Evolutionary conservation across 1,140 invertebrate genomes (phyloP), one percentile per base, ranked within the genome.

Genomic region (Ips typographus): DNA sequence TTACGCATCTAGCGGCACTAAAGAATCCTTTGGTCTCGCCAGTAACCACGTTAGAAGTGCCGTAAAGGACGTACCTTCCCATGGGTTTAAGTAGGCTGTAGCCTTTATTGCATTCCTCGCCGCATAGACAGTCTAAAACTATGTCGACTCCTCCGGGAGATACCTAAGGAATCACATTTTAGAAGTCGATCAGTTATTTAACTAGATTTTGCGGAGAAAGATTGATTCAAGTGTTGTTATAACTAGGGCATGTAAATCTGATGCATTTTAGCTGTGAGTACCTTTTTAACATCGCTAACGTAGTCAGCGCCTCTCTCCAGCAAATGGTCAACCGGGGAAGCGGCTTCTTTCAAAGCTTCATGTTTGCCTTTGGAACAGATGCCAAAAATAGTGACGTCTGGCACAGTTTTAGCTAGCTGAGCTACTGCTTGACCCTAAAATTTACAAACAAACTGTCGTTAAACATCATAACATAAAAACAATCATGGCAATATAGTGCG

Each of bases 21-120:
- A 95, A 92, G 82, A 94, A 90, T 80, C 92, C 94, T 79, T 93
- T 94, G 1, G 91, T 94, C 81, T 94, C 92, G 61, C 93, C 92
- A 73, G 92, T 92, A 67, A 94, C 90, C 73, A 93, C 88, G 81
- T 92, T 94, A 66, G 91, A 91, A 65, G 91, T 91, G 75, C 91
- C 91, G 82, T 93, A 96, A 40, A 95, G 85, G 73, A 95, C 87
- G 78, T 95, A 95, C 85, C 88, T 90, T 78, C 94, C 94, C 89
- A 95, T 91, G 0, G 94, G 93, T 80, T 94, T 94, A 51, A 96
- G 84, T 36, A 96, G 83, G 44, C 85, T 86, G 75, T 94, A 92
- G 44, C 93, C 92, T 76, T 90, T 88, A 81, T 91, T 91, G 77
- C 91, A 93, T 80, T 96, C 93, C 73, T 95, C 93, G 7, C 93